Conservation (phyloP, 2,888 invertebrate species). For the Sphaeridia pumilis region DNA sequence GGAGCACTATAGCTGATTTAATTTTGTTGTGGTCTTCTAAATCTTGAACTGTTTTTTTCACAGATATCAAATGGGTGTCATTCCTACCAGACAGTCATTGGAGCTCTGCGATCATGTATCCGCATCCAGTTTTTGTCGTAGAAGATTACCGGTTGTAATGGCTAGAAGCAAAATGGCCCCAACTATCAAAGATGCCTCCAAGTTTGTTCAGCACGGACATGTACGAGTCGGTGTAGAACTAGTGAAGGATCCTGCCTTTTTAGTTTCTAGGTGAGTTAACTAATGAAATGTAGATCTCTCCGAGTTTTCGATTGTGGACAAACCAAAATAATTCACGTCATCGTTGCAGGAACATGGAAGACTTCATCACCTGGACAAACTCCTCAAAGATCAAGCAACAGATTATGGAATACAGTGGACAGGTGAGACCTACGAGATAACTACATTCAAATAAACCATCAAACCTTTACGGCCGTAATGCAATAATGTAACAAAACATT, state of each 20-base stretch:
- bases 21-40: neutral
- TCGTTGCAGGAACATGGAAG: conserved; percentile 74
- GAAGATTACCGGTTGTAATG: conserved; percentile 88
- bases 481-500: neutral
- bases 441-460: neutral
- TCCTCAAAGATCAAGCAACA: conserved; percentile 81
- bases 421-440: conserved; percentile 43
- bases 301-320: too few species aligned
- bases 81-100: conserved; percentile 73
- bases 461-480: neutral
- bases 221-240: conserved; percentile 90
- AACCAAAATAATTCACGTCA: too few species aligned
- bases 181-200: conserved; percentile 65
- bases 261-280: conserved; percentile 58
- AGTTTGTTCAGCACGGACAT: conserved; percentile 92
- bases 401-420: conserved; percentile 77
- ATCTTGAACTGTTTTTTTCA: conserved; percentile 14
- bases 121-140: conserved; percentile 84
- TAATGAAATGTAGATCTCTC: too few species aligned
- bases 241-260: conserved; percentile 90
- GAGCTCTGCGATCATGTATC: conserved; percentile 66
- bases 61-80: conserved; percentile 66
- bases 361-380: conserved; percentile 97
- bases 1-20: neutral
- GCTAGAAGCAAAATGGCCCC: conserved; percentile 77